Evolutionary conservation across 2,797 vertebrate genomes (phyloP).

Genomic region (Liasis olivaceus): DNA sequence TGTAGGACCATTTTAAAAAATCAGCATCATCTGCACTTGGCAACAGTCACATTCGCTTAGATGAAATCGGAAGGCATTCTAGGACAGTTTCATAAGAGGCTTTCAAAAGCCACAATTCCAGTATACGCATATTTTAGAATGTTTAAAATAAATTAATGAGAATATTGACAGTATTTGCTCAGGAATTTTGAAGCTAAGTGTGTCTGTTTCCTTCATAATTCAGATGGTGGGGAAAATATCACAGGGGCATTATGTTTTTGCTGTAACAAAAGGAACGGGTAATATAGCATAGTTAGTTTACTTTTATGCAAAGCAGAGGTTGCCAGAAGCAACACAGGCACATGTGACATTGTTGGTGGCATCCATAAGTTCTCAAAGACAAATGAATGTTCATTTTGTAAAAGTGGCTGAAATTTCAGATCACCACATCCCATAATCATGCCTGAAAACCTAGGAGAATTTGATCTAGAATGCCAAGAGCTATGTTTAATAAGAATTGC

Average conservation of each 20-base stretch:
- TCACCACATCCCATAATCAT: background rate
- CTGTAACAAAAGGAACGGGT: background rate
- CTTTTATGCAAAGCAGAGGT: background rate
- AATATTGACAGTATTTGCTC: background rate
- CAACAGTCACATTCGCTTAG: background rate
- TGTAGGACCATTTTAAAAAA: background rate
- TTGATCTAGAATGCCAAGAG: background rate
- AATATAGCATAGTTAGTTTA: background rate
- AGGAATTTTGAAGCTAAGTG: background rate
- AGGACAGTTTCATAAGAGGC: background rate
- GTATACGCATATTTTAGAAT: background rate
- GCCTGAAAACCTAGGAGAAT: background rate
- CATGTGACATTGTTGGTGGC: background rate
- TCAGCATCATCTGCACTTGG: background rate
- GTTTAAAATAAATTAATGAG: background rate
- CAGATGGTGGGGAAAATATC: background rate
- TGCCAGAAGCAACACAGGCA: background rate
- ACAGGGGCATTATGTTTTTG: background rate
- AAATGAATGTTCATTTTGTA: background rate
- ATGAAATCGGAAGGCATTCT: background rate
- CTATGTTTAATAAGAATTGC: background rate
- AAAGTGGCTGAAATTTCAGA: background rate
- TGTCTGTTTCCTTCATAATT: background rate
- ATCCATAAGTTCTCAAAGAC: background rate
- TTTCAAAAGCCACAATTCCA: background rate